A percentile compares a stretch with the other conserved stretches of the same genome.
Conservation (phyloP, 2,888 invertebrate genomes). For the Xanthorhoe spadicearia region DNA sequence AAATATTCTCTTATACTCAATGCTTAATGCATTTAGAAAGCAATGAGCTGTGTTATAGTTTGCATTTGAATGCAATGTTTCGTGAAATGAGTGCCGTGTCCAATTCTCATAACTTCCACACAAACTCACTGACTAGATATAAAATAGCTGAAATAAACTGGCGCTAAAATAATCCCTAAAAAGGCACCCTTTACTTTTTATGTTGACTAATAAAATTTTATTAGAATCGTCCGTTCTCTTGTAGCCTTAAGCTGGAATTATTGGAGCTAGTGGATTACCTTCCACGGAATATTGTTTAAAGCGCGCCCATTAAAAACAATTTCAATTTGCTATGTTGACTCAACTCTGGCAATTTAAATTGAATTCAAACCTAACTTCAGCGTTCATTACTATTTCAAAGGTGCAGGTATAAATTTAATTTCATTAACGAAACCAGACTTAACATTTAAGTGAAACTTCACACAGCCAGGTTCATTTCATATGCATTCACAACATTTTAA, state of each 20-base stretch:
- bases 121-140: constrained; percentile 32
- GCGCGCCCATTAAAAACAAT: constrained; percentile 28
- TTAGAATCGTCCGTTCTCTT: constrained; percentile 44
- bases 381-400: constrained; percentile 29
- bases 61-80: constrained; percentile 20
- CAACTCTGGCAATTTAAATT: constrained; percentile 30
- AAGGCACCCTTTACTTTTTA: constrained; percentile 46
- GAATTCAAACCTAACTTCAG: constrained; percentile 31
- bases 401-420: constrained; percentile 33
- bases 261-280: constrained; percentile 40
- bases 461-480: constrained; percentile 27
- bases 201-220: constrained; percentile 45
- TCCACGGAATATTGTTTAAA: constrained; percentile 38
- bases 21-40: background rate
- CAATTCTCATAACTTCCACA: constrained; percentile 36
- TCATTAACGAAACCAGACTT: constrained; percentile 26
- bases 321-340: constrained; percentile 32
- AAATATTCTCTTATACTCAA: background rate
- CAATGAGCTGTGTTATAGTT: background rate
- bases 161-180: constrained; percentile 45
- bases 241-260: constrained; percentile 43
- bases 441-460: constrained; percentile 22
- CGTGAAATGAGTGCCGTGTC: constrained; percentile 34
- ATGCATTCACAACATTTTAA: constrained; percentile 25
- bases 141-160: constrained; percentile 37